Evolutionary conservation across 2,113 vertebrate genomes (phyloP).

Genomic region (Thunnus maccoyii): DNA sequence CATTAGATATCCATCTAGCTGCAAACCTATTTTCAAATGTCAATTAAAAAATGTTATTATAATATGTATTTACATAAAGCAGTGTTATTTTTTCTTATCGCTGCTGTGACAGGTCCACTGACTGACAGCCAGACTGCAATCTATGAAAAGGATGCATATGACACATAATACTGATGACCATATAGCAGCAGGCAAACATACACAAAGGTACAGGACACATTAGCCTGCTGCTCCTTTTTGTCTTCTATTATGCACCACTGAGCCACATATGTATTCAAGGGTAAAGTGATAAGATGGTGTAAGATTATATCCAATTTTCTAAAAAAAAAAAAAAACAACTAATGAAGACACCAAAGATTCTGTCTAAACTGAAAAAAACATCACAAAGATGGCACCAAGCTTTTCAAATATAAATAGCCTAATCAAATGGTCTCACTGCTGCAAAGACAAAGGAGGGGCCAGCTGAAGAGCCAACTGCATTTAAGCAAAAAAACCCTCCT

Average conservation of each 20-base stretch:
- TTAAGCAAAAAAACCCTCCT: constrained; percentile 6
- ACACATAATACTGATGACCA: not conserved
- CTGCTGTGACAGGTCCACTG: not conserved
- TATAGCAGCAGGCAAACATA: not conserved
- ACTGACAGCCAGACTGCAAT: constrained; percentile 5
- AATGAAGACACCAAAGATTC: constrained; percentile 9
- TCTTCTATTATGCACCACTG: not conserved
- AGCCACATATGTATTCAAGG: not conserved
- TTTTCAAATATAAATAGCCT: not conserved
- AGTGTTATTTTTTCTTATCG: not conserved
- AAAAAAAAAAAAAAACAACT: not conserved
- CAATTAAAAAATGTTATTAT: constrained; percentile 7
- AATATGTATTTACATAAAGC: constrained; percentile 26
- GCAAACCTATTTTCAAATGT: constrained; percentile 9
- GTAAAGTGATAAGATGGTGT: not conserved
- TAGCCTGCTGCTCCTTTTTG: not conserved
- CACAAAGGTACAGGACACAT: not conserved
- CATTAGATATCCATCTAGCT: constrained; percentile 6
- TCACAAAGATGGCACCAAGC: not conserved
- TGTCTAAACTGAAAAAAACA: not conserved
- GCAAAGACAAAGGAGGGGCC: constrained; percentile 8
- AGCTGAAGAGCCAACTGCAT: not conserved
- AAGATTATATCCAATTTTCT: not conserved
- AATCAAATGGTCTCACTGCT: not conserved
- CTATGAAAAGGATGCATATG: not conserved